phyloP scores from a whole-genome alignment of 92 coral and sea anemone species.

The Phenganax stokvisi region DNA sequence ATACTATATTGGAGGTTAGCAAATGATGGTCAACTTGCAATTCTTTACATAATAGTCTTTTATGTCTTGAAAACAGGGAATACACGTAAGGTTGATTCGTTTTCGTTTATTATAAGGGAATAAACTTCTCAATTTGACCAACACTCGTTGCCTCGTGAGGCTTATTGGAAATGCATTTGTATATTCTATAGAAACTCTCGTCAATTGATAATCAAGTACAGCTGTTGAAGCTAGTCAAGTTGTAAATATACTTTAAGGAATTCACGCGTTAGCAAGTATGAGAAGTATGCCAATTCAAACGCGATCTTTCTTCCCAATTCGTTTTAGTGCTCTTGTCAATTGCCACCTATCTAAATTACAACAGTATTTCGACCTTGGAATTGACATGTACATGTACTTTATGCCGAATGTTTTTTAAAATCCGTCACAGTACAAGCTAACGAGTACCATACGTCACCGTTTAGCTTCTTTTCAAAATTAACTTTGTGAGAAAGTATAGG shows the following conservation, averaged over 20 bases:
- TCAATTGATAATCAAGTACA: too few relatives aligned
- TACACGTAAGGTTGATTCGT: too few relatives aligned
- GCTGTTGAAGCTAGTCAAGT: neutral
- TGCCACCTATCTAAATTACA: neutral
- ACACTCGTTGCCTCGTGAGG: too few relatives aligned
- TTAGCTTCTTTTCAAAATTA: too few relatives aligned
- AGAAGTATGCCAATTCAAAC: neutral
- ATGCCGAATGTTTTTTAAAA: neutral
- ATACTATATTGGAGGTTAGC: too few relatives aligned
- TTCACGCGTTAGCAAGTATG: neutral
- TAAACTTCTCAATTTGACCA: neutral
- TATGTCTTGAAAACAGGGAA: too few relatives aligned
- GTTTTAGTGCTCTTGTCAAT: neutral
- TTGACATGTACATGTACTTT: neutral
- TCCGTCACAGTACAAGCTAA: too few relatives aligned
- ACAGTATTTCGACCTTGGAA: neutral
- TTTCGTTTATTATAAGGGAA: neutral
- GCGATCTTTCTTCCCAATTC: neutral
- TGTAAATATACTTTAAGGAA: neutral
- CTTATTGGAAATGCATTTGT: too few relatives aligned
- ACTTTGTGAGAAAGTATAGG: too few relatives aligned
- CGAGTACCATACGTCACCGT: too few relatives aligned
- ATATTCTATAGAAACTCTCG: neutral
- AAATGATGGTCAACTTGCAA: too few relatives aligned
- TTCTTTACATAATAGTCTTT: too few relatives aligned